Percentiles rank a stretch among this genome's conserved stretches.
Conservation (phyloP, 2,888 invertebrate species). For the Lasioglossum pauxillum region DNA sequence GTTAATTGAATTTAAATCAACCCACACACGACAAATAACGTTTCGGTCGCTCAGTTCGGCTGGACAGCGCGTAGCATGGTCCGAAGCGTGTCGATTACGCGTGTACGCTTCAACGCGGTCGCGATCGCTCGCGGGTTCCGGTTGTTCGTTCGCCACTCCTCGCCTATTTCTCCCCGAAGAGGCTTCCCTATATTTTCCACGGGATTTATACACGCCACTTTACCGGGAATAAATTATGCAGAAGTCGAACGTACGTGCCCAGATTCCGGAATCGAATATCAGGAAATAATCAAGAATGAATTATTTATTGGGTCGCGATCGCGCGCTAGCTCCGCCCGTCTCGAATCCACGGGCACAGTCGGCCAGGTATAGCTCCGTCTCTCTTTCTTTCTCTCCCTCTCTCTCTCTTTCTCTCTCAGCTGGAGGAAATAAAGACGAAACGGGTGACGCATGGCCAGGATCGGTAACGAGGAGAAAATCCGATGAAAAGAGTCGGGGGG, state of each 20-base stretch:
- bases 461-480: not conserved
- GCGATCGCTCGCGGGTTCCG: not conserved
- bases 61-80: slow-evolving; percentile 32
- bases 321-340: not conserved
- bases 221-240: slow-evolving; percentile 63
- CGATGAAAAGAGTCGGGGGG: not conserved
- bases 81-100: slow-evolving; percentile 15
- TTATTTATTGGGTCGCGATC: slow-evolving; percentile 65
- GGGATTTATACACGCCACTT: slow-evolving; percentile 55
- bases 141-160: not conserved
- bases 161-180: not conserved
- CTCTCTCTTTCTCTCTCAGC: not conserved
- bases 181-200: slow-evolving; percentile 38
- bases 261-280: slow-evolving; percentile 63
- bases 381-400: not conserved
- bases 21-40: slow-evolving; percentile 33
- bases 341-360: not conserved
- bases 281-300: slow-evolving; percentile 69
- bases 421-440: slow-evolving; percentile 17
- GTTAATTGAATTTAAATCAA: slow-evolving; percentile 67
- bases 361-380: not conserved
- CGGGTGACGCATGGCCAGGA: slow-evolving; percentile 3
- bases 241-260: slow-evolving; percentile 61
- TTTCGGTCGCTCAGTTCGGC: slow-evolving; percentile 44
- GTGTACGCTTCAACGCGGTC: not conserved